Evolutionary conservation across 1,140 invertebrate species (phyloP).

Genomic region (Littorina saxatilis): DNA sequence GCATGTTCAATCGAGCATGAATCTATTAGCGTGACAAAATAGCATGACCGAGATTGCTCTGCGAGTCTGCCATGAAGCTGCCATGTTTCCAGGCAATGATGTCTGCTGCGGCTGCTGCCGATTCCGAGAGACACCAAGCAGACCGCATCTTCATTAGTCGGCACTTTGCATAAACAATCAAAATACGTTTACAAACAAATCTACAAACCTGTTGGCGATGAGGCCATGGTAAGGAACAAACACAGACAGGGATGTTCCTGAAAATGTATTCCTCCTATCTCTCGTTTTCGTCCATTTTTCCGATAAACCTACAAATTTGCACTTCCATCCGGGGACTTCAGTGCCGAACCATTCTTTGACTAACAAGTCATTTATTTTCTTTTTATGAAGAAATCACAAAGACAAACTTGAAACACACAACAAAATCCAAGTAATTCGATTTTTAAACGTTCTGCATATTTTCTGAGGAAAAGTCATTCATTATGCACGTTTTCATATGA

Average conservation of each 20-base stretch:
- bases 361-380: constrained; percentile 27
- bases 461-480: no score
- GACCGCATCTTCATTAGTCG: not conserved
- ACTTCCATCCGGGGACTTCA: constrained; percentile 57
- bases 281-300: constrained; percentile 60
- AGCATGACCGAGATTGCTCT: not conserved
- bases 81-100: constrained; percentile 41
- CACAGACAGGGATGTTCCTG: constrained; percentile 42
- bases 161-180: constrained; percentile 12
- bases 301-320: constrained; percentile 46
- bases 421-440: no score
- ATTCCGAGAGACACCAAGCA: not conserved
- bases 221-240: constrained; percentile 53
- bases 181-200: constrained; percentile 1
- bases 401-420: no score
- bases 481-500: no score
- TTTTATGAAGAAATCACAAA: not conserved
- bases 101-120: constrained; percentile 31
- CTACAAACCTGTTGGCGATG: constrained; percentile 57
- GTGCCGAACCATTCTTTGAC: constrained; percentile 42
- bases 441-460: no score
- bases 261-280: constrained; percentile 48
- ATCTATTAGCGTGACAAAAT: not conserved
- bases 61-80: constrained; percentile 29
- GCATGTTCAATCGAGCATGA: no score